Base-by-base conservation (phyloP, 2,113 vertebrate species). In the Megaleporinus macrocephalus region DNA sequence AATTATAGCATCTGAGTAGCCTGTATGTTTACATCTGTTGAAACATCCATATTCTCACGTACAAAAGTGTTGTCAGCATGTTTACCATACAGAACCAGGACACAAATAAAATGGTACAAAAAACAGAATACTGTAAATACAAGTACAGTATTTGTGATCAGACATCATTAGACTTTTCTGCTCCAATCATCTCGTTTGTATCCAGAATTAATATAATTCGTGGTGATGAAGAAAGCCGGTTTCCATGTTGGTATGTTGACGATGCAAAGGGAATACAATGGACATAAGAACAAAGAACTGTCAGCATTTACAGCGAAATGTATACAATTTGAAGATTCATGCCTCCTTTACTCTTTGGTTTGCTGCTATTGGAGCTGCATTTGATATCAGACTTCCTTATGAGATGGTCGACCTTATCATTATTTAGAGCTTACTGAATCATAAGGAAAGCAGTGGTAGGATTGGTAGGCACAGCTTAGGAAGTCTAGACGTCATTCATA, bases 151-250 rank as follows among this genome's bases (percentile, higher is more conserved):
- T 27, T 77, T 66, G 85, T 81, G 81, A 33, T 69, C 72, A 51
- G 82, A 70, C 33, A 78, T 53, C 0, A 80, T 81, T 76, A 33
- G n/a, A 78, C 75, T 41, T 84, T 36, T 81, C 12, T 53, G 82
- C 80, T 80, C 65, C 88, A 91, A 74, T 76, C 20, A 22, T 30
- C 75, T 47, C 73, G 51, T 84, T 82, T 15, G 69, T 81, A 78
- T 76, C 47, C 87, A 92, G 88, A 91, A 92, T 91, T 90, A 91
- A 93, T 91, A 86, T 89, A 89, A 91, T 94, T 90, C 87, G 30
- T 76, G 66, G 27, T 77, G 80, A 27, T 29, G 10, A 79, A 69
- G 69, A 84, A 77, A 74, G 13, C 22, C 30, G 10, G 27, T 57
- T 80, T 82, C 71, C 61, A 33, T 44, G 62, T 73, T 73, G 41